These are phyloP conservation scores for Drosophila parabipectinata DNA, from an alignment of 1,140 invertebrate species.

Conservation along the genomic window DNA sequence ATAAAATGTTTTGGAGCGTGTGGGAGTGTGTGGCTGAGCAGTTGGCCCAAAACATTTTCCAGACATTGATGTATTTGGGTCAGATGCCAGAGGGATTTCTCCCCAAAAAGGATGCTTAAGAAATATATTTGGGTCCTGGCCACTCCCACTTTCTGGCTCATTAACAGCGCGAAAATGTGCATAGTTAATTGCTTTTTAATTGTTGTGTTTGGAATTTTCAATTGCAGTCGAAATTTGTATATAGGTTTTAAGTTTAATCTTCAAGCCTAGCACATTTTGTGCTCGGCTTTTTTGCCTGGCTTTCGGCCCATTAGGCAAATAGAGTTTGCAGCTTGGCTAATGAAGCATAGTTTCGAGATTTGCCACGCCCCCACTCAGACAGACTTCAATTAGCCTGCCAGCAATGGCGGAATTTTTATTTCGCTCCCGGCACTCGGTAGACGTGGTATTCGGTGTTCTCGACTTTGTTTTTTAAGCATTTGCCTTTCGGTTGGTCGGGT, in stretches of 20 bases:
- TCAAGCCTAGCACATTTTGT: conserved; percentile 56
- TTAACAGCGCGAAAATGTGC: conserved; percentile 45
- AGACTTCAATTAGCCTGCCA: conserved; percentile 65
- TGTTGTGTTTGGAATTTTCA: conserved; percentile 55
- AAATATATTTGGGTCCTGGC: conserved; percentile 1
- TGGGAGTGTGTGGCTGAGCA: conserved; percentile 10
- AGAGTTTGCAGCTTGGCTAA: conserved; percentile 60
- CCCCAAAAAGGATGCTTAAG: background rate
- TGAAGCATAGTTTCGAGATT: conserved; percentile 74
- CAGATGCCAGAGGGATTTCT: conserved; percentile 23
- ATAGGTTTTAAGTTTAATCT: conserved; percentile 29
- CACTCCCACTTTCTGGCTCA: conserved; percentile 34
- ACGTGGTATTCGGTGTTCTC: conserved; percentile 5
- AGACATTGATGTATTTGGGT: conserved; percentile 76
- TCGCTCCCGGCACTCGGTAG: conserved; percentile 28
- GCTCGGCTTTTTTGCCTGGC: background rate
- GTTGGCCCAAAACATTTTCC: conserved; percentile 43
- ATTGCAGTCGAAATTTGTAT: conserved; percentile 47
- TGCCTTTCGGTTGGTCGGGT: conserved; percentile 1
- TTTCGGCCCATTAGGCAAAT: conserved; percentile 67
- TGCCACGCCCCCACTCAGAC: conserved; percentile 40
- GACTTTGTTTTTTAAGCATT: conserved; percentile 39
- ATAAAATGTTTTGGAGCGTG: conserved; percentile 51
- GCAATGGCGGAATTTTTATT: conserved; percentile 46
- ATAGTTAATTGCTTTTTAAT: conserved; percentile 76